These are phyloP conservation scores for Poeciliopsis occidentalis DNA, from an alignment of 2,113 vertebrate species.

Conservation along the genomic window DNA sequence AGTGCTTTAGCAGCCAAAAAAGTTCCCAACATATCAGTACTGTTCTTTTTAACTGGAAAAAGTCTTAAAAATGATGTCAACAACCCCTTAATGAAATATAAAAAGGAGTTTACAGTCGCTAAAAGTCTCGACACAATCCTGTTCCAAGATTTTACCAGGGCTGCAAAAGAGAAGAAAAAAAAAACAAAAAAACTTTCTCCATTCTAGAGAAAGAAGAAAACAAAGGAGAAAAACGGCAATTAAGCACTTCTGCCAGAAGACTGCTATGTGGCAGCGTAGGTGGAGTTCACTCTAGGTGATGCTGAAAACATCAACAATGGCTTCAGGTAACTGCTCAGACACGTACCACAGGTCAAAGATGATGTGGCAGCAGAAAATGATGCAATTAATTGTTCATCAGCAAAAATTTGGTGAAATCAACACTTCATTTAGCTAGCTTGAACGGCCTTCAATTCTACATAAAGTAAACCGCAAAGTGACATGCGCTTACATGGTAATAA, in stretches of 20 bases:
- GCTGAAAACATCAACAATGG: constrained; percentile 49
- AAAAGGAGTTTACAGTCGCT: neutral
- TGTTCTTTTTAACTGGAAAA: neutral
- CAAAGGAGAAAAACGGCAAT: constrained; percentile 48
- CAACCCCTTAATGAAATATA: neutral
- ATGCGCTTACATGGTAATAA: neutral
- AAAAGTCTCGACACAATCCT: constrained; percentile 6
- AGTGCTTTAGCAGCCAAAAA: neutral
- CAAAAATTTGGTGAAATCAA: constrained; percentile 31
- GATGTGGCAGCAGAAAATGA: constrained; percentile 18
- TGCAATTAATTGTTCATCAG: constrained; percentile 52
- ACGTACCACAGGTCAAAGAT: constrained; percentile 46
- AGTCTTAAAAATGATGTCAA: neutral
- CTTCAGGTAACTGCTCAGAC: constrained; percentile 51
- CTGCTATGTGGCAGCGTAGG: constrained; percentile 58
- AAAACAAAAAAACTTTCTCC: constrained; percentile 4
- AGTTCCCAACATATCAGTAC: neutral
- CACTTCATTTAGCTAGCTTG: constrained; percentile 3
- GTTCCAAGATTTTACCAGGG: neutral
- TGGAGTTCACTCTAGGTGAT: constrained; percentile 57
- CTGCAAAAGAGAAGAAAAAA: neutral
- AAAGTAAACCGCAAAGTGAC: neutral
- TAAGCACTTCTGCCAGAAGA: constrained; percentile 52
- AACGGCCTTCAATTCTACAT: neutral
- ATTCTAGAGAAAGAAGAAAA: constrained; percentile 16